Conservation (phyloP, 2,888 invertebrate genomes). For the Holacanthella duospinosa region DNA sequence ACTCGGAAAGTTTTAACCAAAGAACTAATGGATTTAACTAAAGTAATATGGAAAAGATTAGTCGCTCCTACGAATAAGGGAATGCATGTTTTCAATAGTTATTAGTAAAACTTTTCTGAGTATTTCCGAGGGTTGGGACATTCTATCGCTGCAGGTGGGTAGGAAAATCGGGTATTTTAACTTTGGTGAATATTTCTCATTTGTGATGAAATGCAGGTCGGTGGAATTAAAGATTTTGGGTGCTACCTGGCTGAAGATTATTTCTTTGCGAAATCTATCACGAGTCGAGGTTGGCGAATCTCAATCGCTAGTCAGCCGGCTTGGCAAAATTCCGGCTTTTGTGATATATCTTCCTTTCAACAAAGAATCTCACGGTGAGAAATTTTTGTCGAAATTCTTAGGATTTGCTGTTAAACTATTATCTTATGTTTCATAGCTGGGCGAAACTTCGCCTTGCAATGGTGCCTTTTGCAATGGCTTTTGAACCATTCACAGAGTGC, state of each 20-base stretch:
- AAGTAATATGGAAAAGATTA: too few relatives aligned
- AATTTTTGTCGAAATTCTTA: background rate
- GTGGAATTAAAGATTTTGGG: conserved; percentile 81
- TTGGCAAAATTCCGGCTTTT: conserved; percentile 84
- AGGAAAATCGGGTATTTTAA: too few relatives aligned
- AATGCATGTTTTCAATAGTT: too few relatives aligned
- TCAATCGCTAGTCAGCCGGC: conserved; percentile 87
- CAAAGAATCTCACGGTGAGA: conserved; percentile 52
- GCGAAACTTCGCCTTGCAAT: conserved; percentile 89
- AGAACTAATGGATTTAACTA: too few relatives aligned
- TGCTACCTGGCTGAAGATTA: conserved; percentile 96
- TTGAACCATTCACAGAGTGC: conserved; percentile 94
- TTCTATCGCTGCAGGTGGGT: too few relatives aligned
- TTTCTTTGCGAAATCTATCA: conserved; percentile 84
- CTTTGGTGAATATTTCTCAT: too few relatives aligned
- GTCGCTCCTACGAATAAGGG: too few relatives aligned
- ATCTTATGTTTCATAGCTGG: conserved; percentile 55
- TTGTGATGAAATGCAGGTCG: too few relatives aligned
- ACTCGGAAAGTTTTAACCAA: too few relatives aligned
- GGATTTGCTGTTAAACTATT: background rate
- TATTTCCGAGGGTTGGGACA: too few relatives aligned
- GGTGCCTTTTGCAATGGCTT: conserved; percentile 78
- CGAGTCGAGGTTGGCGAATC: conserved; percentile 79
- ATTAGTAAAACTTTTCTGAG: too few relatives aligned
- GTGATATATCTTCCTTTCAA: conserved; percentile 76